Conservation (phyloP, 2,113 vertebrate genomes). For the Apodemus speciosus region DNA sequence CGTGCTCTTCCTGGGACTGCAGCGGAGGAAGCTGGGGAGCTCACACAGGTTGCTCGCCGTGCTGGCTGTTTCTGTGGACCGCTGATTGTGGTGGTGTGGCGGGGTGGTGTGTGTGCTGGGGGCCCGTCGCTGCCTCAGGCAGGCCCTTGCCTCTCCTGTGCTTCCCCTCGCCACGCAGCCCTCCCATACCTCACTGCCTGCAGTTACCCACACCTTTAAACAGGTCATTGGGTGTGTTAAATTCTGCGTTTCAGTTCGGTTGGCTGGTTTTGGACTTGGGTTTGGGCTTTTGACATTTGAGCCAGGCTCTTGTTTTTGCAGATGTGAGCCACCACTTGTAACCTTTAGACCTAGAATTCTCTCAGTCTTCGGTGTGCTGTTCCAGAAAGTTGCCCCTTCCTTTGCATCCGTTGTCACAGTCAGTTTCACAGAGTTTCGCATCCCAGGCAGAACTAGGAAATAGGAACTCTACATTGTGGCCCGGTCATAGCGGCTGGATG, state of each 20-base stretch:
- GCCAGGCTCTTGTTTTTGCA: not conserved
- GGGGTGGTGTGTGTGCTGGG: not conserved
- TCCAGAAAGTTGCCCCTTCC: not conserved
- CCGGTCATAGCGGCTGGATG: not conserved
- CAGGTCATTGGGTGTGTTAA: not conserved
- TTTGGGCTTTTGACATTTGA: not conserved
- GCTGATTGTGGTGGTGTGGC: no score
- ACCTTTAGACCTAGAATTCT: not conserved
- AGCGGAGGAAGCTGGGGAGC: not conserved
- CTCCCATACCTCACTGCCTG: not conserved
- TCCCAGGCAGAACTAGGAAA: not conserved
- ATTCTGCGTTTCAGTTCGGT: not conserved
- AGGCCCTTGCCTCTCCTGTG: not conserved
- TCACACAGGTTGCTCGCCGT: not conserved
- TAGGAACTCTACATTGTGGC: not conserved
- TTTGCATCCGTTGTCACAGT: not conserved
- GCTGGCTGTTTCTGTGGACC: not conserved
- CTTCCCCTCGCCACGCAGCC: not conserved
- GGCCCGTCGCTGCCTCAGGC: not conserved
- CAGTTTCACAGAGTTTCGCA: not conserved
- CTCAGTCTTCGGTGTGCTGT: constrained; percentile 3
- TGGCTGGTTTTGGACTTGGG: not conserved
- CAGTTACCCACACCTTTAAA: not conserved
- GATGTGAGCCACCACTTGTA: no score
- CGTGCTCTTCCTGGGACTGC: not conserved